phyloP scores from a whole-genome alignment of 1,140 invertebrate species.

The Lepeophtheirus salmonis region DNA sequence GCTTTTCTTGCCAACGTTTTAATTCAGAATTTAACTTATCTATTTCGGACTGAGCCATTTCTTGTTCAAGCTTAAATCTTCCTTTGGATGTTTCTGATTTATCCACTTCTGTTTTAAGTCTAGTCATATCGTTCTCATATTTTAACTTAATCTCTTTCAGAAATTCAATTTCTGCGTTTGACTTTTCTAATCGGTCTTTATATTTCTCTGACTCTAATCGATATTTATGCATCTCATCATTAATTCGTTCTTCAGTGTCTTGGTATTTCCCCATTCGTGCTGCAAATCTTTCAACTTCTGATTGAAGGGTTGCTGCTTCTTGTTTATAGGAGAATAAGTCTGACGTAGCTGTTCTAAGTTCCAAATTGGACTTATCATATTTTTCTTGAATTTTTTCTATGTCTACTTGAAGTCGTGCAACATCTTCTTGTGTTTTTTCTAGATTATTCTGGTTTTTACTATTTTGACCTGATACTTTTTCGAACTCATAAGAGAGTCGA shows the following conservation, averaged over 20 bases:
- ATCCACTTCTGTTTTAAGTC: conserved; percentile 24
- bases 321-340: conserved; percentile 46
- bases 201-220: conserved; percentile 21
- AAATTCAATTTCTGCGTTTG: conserved; percentile 35
- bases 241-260: conserved; percentile 49
- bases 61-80: conserved; percentile 30
- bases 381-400: conserved; percentile 76
- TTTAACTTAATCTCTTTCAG: conserved; percentile 33
- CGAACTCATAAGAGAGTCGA: conserved; percentile 61
- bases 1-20: conserved; percentile 24
- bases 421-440: conserved; percentile 71
- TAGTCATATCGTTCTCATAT: conserved; percentile 23
- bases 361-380: conserved; percentile 58
- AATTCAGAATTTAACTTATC: conserved; percentile 25
- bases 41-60: conserved; percentile 33
- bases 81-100: conserved; percentile 33
- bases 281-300: conserved; percentile 50
- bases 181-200: conserved; percentile 40
- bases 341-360: conserved; percentile 54
- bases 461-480: conserved; percentile 56
- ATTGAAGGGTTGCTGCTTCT: conserved; percentile 44
- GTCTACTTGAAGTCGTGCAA: conserved; percentile 60
- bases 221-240: conserved; percentile 14
- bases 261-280: conserved; percentile 54
- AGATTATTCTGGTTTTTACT: conserved; percentile 58